These are phyloP conservation scores for Philopotamus ludificatus DNA, from an alignment of 1,140 invertebrate species.

Conservation along the genomic window DNA sequence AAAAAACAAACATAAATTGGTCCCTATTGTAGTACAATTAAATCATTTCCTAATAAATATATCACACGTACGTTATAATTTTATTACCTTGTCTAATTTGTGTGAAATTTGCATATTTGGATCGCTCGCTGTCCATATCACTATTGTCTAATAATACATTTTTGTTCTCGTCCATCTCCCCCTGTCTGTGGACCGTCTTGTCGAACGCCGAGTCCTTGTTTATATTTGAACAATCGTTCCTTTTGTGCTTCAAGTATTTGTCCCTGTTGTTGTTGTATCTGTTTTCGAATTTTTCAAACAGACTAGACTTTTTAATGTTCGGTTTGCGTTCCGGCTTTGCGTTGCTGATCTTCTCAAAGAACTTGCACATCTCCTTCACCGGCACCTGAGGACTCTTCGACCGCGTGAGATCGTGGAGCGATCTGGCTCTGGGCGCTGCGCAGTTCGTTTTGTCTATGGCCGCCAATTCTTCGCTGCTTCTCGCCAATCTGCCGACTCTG, in stretches of 20 bases:
- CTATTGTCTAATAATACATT: background rate
- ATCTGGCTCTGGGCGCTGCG: constrained; percentile 57
- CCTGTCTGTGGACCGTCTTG: constrained; percentile 13
- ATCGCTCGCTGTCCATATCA: constrained; percentile 14
- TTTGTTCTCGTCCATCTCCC: background rate
- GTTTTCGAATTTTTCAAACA: constrained; percentile 21
- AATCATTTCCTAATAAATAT: too few relatives aligned
- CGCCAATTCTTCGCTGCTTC: constrained; percentile 52
- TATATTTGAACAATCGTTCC: constrained; percentile 21
- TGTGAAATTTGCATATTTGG: constrained; percentile 36
- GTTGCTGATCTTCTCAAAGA: constrained; percentile 53
- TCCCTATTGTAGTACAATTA: too few relatives aligned
- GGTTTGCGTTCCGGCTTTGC: constrained; percentile 11
- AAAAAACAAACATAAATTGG: too few relatives aligned
- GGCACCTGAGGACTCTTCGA: constrained; percentile 45
- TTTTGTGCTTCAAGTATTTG: constrained; percentile 23
- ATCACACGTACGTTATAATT: constrained; percentile 40
- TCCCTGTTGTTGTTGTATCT: constrained; percentile 13
- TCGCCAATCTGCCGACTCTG: constrained; percentile 53
- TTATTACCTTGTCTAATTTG: constrained; percentile 40
- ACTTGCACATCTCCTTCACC: constrained; percentile 62
- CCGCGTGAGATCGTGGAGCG: constrained; percentile 59
- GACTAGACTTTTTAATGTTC: background rate
- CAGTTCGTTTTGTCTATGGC: constrained; percentile 45
- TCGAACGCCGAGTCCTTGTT: constrained; percentile 26